These are phyloP conservation scores for Lissocephala sabroskyi DNA, from an alignment of 2,888 invertebrate genomes.

Conservation along the genomic window DNA sequence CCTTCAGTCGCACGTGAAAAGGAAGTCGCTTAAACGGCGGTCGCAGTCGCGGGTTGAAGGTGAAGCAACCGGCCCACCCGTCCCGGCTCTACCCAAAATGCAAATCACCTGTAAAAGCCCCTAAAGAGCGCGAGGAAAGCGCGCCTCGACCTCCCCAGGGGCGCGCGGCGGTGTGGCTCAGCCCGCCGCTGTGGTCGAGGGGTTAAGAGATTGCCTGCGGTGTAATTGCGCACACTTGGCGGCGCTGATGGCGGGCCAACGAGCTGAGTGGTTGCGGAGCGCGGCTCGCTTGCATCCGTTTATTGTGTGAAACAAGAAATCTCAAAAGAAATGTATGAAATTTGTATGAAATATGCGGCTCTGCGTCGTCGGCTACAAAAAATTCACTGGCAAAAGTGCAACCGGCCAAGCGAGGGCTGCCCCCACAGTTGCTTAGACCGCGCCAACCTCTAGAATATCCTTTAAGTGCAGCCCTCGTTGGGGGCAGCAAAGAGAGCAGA, in stretches of 20 bases:
- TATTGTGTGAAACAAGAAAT: constrained; percentile 63
- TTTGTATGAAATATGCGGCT: constrained; percentile 40
- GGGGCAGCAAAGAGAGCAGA: no score
- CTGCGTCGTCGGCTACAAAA: neutral
- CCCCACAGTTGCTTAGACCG: no score
- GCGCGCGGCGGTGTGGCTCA: neutral
- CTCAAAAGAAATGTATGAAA: constrained; percentile 57
- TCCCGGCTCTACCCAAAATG: constrained; percentile 35
- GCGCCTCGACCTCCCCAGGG: no score
- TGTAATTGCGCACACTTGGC: constrained; percentile 59
- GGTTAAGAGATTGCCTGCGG: constrained; percentile 15
- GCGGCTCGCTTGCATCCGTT: no score
- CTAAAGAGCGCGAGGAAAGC: neutral
- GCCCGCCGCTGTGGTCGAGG: neutral
- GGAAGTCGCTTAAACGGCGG: no score
- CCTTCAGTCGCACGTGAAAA: constrained; percentile 30
- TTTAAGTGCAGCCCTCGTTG: no score
- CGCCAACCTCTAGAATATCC: no score
- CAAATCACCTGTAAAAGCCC: constrained; percentile 56
- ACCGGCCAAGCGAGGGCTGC: no score
- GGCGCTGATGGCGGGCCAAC: constrained; percentile 15
- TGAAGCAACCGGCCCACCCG: constrained; percentile 7
- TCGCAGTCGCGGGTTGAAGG: neutral
- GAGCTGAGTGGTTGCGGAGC: no score
- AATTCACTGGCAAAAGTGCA: constrained; percentile 52